phyloP scores from a whole-genome alignment of 2,797 vertebrate species.

The Gobionotothen gibberifrons region DNA sequence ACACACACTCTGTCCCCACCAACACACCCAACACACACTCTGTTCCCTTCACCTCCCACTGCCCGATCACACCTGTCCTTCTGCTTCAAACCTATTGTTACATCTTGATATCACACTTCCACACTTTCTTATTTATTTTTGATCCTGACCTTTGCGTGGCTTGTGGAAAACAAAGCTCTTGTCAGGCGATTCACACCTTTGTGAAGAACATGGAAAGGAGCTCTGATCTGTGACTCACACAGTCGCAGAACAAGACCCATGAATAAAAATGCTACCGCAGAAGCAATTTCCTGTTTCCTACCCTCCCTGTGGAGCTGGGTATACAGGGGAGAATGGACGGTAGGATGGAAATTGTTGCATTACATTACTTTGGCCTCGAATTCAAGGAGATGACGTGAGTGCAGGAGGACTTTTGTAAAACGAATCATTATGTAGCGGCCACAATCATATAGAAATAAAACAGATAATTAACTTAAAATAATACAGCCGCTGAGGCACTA shows the following conservation, averaged over 20 bases:
- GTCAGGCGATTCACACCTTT: slow-evolving; percentile 25
- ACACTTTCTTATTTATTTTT: slow-evolving; percentile 8
- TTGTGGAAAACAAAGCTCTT: slow-evolving; percentile 18
- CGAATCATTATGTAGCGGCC: too few relatives aligned
- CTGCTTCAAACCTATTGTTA: slow-evolving; percentile 24
- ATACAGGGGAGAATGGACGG: background rate
- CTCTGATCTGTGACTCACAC: slow-evolving; percentile 14
- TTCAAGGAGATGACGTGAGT: slow-evolving; percentile 14
- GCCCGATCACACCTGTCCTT: slow-evolving; percentile 6
- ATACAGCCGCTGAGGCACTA: too few relatives aligned
- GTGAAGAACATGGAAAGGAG: slow-evolving; percentile 28
- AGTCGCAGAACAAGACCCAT: background rate
- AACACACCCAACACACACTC: background rate
- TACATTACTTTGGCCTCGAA: slow-evolving; percentile 6
- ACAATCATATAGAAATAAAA: too few relatives aligned
- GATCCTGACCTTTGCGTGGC: slow-evolving; percentile 21
- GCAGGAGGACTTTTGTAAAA: background rate
- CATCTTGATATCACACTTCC: slow-evolving; percentile 24
- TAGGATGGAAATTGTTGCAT: slow-evolving; percentile 1
- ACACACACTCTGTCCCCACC: too few relatives aligned
- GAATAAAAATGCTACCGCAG: background rate
- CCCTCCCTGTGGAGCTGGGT: background rate
- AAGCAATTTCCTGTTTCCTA: slow-evolving; percentile 16
- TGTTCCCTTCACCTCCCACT: slow-evolving; percentile 3
- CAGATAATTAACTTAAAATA: too few relatives aligned